These are phyloP conservation scores for Philaethria dido DNA, from an alignment of 2,888 invertebrate species.

Conservation along the genomic window DNA sequence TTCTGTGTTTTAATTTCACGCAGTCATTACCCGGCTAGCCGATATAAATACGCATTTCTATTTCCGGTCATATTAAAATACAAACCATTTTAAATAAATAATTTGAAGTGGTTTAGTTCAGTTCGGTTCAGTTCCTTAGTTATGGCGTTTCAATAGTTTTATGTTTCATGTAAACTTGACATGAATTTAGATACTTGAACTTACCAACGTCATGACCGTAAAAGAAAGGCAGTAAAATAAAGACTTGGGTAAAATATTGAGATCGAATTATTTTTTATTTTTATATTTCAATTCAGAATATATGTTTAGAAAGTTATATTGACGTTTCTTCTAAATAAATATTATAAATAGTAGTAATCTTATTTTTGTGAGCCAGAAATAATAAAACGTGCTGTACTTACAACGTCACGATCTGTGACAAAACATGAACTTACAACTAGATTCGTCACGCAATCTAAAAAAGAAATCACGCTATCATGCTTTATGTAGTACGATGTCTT, in stretches of 20 bases:
- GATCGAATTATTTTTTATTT: neutral
- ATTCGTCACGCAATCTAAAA: conserved; percentile 19
- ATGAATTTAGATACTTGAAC: neutral
- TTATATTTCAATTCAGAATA: neutral
- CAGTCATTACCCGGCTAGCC: neutral
- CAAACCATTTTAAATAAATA: neutral
- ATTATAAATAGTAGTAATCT: neutral
- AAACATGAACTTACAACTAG: conserved; percentile 14
- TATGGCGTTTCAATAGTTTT: too few species aligned
- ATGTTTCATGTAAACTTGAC: neutral
- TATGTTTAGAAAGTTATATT: neutral
- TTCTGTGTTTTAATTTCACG: neutral
- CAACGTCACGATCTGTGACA: conserved; percentile 13
- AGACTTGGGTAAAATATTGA: too few species aligned
- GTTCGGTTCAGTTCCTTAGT: too few species aligned
- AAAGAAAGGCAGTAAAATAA: neutral
- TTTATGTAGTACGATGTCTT: conserved; percentile 10
- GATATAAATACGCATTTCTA: neutral
- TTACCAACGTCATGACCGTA: too few species aligned
- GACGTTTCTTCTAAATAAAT: neutral
- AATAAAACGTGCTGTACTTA: neutral
- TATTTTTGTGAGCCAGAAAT: neutral
- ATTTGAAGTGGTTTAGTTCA: too few species aligned
- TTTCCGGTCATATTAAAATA: neutral
- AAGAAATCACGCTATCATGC: conserved; percentile 21